Conservation (phyloP, 2,888 invertebrate genomes). For the Rotaria sp. region DNA sequence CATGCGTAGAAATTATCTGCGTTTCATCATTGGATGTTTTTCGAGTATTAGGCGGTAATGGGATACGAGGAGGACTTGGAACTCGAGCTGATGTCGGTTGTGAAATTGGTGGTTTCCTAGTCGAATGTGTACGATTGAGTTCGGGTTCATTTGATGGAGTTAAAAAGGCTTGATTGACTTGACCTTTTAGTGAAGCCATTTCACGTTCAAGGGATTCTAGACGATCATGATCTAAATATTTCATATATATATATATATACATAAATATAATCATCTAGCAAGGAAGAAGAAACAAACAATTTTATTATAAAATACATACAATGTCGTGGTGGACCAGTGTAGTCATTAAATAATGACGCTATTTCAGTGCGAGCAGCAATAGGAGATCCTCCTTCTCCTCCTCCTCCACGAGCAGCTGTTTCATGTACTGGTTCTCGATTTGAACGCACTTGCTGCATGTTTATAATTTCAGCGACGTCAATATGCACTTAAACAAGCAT, state of each 20-base stretch:
- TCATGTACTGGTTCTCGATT: background rate
- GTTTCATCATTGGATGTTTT: background rate
- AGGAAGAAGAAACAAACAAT: background rate
- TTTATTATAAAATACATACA: background rate
- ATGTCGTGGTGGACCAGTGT: background rate
- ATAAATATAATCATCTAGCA: too few species aligned
- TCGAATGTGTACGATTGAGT: background rate
- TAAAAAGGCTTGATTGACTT: background rate
- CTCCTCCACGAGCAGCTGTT: background rate
- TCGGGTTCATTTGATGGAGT: background rate
- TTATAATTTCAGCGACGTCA: background rate
- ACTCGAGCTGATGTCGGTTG: background rate
- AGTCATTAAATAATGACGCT: background rate
- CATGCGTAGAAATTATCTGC: background rate
- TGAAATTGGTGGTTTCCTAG: background rate
- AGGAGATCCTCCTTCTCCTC: background rate
- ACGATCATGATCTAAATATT: background rate
- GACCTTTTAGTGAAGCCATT: background rate
- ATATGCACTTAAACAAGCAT: too few species aligned
- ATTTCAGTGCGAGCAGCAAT: background rate
- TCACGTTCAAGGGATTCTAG: slow-evolving; percentile 1
- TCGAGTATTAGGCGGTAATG: background rate
- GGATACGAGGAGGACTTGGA: background rate
- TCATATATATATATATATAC: background rate
- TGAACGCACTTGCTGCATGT: background rate